Evolutionary conservation across 2,888 invertebrate genomes (phyloP).

Genomic region (Baccha elongata): DNA sequence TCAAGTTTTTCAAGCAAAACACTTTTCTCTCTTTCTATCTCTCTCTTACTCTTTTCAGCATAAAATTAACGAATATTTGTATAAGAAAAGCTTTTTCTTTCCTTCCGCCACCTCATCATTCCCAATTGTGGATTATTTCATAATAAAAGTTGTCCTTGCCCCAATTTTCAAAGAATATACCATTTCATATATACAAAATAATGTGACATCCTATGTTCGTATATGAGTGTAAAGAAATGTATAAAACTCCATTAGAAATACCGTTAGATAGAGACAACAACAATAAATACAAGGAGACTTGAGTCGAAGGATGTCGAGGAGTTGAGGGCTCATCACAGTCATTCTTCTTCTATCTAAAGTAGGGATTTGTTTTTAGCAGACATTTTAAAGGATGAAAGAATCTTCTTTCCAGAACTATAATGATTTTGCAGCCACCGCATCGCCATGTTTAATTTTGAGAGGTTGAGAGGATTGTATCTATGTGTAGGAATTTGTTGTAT

Average conservation of each 20-base stretch:
- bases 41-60: background rate
- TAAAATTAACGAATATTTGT: slow-evolving; percentile 21
- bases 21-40: background rate
- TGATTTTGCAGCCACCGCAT: slow-evolving; percentile 27
- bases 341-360: background rate
- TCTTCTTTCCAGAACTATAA: slow-evolving; percentile 28
- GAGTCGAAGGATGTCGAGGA: slow-evolving; percentile 10
- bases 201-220: slow-evolving; percentile 44
- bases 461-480: background rate
- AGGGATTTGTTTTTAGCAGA: slow-evolving; percentile 26
- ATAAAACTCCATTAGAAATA: slow-evolving; percentile 13
- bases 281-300: slow-evolving; percentile 8
- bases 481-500: slow-evolving; percentile 20
- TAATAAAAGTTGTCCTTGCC: slow-evolving; percentile 72
- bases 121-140: slow-evolving; percentile 63
- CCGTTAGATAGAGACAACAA: slow-evolving; percentile 53
- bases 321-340: slow-evolving; percentile 1
- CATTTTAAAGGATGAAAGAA: slow-evolving; percentile 33
- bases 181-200: background rate
- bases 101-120: slow-evolving; percentile 35
- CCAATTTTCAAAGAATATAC: slow-evolving; percentile 62
- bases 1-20: slow-evolving; percentile 20
- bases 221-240: slow-evolving; percentile 13
- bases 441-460: slow-evolving; percentile 30
- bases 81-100: slow-evolving; percentile 33